Evolutionary conservation across 2,797 vertebrate genomes (phyloP), one percentile per base, ranked within the genome.

Genomic region (Anisognathus igniventris): DNA sequence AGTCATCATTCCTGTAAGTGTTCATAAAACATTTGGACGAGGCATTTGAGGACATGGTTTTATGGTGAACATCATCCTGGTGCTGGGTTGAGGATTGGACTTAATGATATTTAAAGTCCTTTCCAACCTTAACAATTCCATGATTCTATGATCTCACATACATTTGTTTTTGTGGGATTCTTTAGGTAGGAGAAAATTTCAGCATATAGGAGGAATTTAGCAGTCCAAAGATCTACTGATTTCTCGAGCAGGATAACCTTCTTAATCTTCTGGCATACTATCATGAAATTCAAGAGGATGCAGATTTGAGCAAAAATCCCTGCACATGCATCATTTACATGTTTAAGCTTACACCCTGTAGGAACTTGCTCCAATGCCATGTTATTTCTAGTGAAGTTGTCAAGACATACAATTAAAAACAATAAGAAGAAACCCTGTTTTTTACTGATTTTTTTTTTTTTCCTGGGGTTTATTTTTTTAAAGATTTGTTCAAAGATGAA

Each of bases 41-140:
- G 13, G 35, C 19, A 54, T 27, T 27, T 47, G 31, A 75, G 42
- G 14, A 15, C 14, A 19, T 37, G 9, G 16, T 22, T 82, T 44
- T 48, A 56, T 68, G 37, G 37, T 56, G 42, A 75, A 33, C 0
- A 0, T 62, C 6, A 21, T 44, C n/a, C 4, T 12, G 13, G 19
- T 42, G 31, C 62, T 42, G 56, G 5, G 8, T 22, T 70, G 28
- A 33, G 33, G 28, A 7, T 8, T 64, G 28, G 8, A 51, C 3
- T 15, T 18, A 2, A 1, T 19, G 37, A 16, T 25, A 17, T 14
- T 64, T 30, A 44, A 39, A 3, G 11, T 23, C 18, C 50, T 62
- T 45, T 57, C n/a, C 50, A 89, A 4, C 11, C 6, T 27, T 24
- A 68, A 30, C 0, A 0, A 25, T 50, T 57, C 37, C 15, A 9